phyloP scores from a whole-genome alignment of 2,113 vertebrate genomes.

The Parus major region DNA sequence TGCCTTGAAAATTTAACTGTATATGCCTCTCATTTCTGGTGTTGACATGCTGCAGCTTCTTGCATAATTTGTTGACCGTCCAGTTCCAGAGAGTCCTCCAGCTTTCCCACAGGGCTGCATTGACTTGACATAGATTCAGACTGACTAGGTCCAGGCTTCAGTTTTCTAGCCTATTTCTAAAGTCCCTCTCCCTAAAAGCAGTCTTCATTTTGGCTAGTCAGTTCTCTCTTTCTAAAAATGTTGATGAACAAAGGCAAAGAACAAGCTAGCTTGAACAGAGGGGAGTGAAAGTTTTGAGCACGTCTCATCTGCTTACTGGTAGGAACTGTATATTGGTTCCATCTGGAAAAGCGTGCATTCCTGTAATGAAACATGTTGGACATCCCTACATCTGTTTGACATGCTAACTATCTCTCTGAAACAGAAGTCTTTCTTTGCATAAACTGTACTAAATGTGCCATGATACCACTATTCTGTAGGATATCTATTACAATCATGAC shows the following conservation, averaged over 20 bases:
- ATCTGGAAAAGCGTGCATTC: not conserved
- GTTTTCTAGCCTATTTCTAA: not conserved
- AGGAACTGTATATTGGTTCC: not conserved
- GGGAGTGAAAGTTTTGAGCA: not conserved
- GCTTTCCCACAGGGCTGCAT: not conserved
- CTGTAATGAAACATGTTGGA: not conserved
- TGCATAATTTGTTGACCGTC: not conserved
- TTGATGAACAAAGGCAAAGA: not conserved
- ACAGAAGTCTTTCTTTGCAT: not conserved
- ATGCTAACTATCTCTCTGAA: not conserved
- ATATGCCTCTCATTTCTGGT: not conserved
- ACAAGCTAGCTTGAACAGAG: not conserved
- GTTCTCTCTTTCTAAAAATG: not conserved
- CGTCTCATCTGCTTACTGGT: not conserved
- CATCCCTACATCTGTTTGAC: not conserved
- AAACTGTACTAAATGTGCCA: not conserved
- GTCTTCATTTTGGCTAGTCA: not conserved
- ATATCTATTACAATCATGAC: not conserved
- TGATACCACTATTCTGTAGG: not conserved
- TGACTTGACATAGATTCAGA: not conserved
- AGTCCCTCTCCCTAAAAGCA: not conserved
- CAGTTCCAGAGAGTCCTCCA: not conserved
- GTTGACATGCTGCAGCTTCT: not conserved
- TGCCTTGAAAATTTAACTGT: not conserved
- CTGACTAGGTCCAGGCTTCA: not conserved